Evolutionary conservation across 1,140 invertebrate species (phyloP).

Genomic region (Aleiodes sp.): DNA sequence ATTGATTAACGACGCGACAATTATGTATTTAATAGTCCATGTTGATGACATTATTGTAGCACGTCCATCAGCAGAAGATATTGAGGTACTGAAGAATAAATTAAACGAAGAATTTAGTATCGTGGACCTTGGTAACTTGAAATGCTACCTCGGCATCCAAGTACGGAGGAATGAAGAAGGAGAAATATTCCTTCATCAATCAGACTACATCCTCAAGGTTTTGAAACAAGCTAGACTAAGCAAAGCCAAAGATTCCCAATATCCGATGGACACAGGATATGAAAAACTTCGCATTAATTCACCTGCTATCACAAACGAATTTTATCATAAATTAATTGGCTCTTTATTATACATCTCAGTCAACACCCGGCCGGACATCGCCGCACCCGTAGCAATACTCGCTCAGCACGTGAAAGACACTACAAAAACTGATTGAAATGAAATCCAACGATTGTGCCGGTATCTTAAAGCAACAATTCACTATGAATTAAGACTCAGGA

Average conservation of each 20-base stretch:
- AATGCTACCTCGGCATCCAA: slow-evolving; percentile 29
- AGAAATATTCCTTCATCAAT: slow-evolving; percentile 20
- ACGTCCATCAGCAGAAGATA: slow-evolving; percentile 8
- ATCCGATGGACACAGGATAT: slow-evolving; percentile 32
- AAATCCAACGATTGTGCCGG: slow-evolving; percentile 40
- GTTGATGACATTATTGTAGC: slow-evolving; percentile 30
- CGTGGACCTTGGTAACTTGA: slow-evolving; percentile 17
- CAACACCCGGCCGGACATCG: slow-evolving; percentile 56
- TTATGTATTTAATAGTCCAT: slow-evolving; percentile 25
- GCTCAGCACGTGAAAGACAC: slow-evolving; percentile 43
- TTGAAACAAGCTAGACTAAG: not conserved
- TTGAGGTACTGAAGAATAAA: not conserved
- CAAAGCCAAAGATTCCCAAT: slow-evolving; percentile 24
- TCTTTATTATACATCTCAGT: slow-evolving; percentile 54
- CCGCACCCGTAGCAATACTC: slow-evolving; percentile 43
- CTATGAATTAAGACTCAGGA: slow-evolving; percentile 15
- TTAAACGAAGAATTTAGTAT: slow-evolving; percentile 15
- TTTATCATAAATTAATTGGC: slow-evolving; percentile 51
- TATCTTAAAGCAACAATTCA: slow-evolving; percentile 45
- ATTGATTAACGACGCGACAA: not conserved
- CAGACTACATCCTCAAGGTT: slow-evolving; percentile 27
- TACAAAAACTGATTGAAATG: slow-evolving; percentile 36
- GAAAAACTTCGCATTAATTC: slow-evolving; percentile 28
- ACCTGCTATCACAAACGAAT: slow-evolving; percentile 15
- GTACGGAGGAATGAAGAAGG: slow-evolving; percentile 16